Conservation (phyloP, 2,113 vertebrate species). For the Pogona vitticeps region DNA sequence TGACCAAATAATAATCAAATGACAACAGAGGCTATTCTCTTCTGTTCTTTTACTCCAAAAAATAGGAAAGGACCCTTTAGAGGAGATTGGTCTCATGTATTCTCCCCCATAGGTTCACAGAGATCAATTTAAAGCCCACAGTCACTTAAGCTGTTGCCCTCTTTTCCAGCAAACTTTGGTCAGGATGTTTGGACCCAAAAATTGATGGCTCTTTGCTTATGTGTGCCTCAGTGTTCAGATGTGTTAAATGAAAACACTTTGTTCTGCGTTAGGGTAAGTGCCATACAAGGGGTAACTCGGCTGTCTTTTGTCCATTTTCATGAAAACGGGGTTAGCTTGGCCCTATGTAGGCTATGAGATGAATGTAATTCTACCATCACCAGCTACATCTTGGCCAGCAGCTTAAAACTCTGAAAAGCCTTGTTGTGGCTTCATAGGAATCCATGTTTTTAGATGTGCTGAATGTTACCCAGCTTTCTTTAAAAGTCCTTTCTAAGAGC, state of each 20-base stretch:
- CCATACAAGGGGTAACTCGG: conserved; percentile 1
- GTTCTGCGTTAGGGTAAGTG: conserved; percentile 35
- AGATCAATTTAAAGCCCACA: neutral
- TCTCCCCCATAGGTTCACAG: neutral
- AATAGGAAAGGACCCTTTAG: conserved; percentile 23
- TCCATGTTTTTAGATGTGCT: neutral
- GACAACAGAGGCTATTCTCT: neutral
- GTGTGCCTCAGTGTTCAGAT: conserved; percentile 49
- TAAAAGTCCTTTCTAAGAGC: neutral
- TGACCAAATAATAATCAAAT: conserved; percentile 32
- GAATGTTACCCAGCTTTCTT: neutral
- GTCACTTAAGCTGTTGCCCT: neutral
- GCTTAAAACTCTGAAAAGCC: neutral
- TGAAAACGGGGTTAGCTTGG: conserved; percentile 3
- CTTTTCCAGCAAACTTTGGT: neutral
- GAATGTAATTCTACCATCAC: neutral
- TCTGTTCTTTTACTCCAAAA: conserved; percentile 4
- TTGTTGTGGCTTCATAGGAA: neutral
- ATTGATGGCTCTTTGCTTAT: conserved; percentile 13
- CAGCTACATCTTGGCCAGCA: neutral
- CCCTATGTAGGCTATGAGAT: neutral
- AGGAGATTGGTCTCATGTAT: neutral
- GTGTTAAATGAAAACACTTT: neutral
- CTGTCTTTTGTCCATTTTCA: neutral
- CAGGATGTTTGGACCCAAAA: neutral